Evolutionary conservation across 1,140 invertebrate species (phyloP).

Genomic region (Aphis gossypii): DNA sequence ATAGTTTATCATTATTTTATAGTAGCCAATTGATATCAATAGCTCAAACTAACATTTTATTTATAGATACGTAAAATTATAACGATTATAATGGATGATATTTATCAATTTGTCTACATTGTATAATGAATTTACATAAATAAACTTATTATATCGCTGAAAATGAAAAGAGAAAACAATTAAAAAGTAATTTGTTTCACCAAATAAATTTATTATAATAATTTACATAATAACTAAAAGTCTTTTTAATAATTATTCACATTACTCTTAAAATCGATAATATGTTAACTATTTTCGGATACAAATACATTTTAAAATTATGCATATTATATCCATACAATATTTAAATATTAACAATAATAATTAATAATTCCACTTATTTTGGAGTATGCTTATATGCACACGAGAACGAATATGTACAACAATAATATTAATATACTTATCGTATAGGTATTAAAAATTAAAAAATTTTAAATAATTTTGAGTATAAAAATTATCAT

Average conservation of each 20-base stretch:
- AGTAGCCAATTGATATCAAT: too few species aligned
- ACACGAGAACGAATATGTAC: neutral
- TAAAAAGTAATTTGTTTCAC: neutral
- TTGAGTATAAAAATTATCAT: neutral
- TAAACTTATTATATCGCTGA: neutral
- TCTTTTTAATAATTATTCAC: neutral
- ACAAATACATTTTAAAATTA: neutral
- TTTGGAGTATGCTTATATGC: neutral
- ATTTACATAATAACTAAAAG: neutral
- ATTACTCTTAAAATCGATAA: neutral
- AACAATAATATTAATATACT: neutral
- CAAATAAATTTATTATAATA: conserved; percentile 19
- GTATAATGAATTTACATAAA: too few species aligned
- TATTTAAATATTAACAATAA: neutral
- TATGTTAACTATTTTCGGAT: neutral
- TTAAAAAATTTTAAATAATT: neutral
- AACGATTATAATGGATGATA: too few species aligned
- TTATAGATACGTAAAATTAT: too few species aligned
- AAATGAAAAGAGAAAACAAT: neutral
- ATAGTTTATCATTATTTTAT: too few species aligned
- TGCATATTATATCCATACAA: neutral
- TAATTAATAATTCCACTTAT: neutral
- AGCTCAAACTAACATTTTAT: too few species aligned
- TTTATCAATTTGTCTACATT: too few species aligned
- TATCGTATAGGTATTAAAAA: neutral